Evolutionary conservation across 2,797 vertebrate genomes (phyloP).

Genomic region (Enteromius trimaculatus): DNA sequence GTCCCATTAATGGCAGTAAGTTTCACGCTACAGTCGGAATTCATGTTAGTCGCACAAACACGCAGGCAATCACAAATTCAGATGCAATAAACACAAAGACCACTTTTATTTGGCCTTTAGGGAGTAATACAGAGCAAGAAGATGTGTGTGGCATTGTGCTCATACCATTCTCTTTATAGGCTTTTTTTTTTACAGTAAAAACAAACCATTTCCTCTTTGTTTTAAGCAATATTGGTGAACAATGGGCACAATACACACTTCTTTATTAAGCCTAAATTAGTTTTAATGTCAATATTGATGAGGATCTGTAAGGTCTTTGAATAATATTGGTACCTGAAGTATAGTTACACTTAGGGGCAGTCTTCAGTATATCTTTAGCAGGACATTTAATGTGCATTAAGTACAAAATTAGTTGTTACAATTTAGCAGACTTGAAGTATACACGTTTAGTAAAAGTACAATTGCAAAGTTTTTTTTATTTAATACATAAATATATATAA

Average conservation of each 20-base stretch:
- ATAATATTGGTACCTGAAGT: too few relatives aligned
- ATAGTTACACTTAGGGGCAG: too few relatives aligned
- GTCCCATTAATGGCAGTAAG: constrained; percentile 24
- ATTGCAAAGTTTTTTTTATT: too few relatives aligned
- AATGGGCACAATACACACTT: background rate
- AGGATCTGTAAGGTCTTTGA: too few relatives aligned
- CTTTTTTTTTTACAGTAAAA: background rate
- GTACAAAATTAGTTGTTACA: too few relatives aligned
- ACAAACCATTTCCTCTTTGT: constrained; percentile 21
- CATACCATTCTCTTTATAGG: constrained; percentile 10
- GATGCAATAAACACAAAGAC: constrained; percentile 20
- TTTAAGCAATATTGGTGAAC: background rate
- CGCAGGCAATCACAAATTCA: constrained; percentile 8
- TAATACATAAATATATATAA: too few relatives aligned
- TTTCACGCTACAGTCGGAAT: background rate
- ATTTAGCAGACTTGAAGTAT: too few relatives aligned
- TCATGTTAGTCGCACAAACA: constrained; percentile 16
- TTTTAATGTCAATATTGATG: too few relatives aligned
- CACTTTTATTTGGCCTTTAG: constrained; percentile 14
- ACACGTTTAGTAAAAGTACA: too few relatives aligned
- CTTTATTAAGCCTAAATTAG: too few relatives aligned
- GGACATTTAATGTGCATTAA: too few relatives aligned
- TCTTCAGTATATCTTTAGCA: too few relatives aligned
- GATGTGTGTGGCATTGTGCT: constrained; percentile 27
- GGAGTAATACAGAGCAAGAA: constrained; percentile 21